Conservation (phyloP, 2,113 vertebrate species). For the Ploceus nigricollis region DNA sequence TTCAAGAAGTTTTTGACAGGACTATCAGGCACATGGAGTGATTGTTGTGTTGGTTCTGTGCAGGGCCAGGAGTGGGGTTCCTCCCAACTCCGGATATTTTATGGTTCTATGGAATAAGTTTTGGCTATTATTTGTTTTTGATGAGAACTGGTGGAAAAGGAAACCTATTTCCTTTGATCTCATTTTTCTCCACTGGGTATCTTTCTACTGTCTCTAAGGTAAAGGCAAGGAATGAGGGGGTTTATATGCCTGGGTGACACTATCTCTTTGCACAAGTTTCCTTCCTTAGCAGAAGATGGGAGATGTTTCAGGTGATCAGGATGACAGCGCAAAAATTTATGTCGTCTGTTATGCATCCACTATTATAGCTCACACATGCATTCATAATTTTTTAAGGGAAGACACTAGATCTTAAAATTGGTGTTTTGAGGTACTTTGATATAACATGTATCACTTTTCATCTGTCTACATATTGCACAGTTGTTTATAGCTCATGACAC, state of each 20-base stretch:
- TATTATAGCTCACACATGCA: not conserved
- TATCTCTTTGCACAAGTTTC: not conserved
- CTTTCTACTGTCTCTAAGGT: not conserved
- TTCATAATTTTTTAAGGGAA: not conserved
- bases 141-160: not conserved
- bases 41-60: not conserved
- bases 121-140: not conserved
- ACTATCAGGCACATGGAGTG: not conserved
- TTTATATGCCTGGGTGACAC: not conserved
- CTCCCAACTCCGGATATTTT: not conserved
- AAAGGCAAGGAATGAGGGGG: rapidly evolving
- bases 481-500: not conserved
- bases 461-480: not conserved
- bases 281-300: not conserved
- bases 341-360: not conserved
- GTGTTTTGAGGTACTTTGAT: not conserved
- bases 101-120: not conserved
- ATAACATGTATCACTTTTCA: not conserved
- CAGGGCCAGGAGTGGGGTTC: too few species aligned
- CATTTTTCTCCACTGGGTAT: not conserved
- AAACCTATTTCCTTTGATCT: not conserved
- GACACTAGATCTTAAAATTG: not conserved
- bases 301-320: not conserved
- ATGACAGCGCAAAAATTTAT: not conserved
- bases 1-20: not conserved